Conservation (phyloP, 2,888 invertebrate genomes). For the Andrena trimmerana region DNA sequence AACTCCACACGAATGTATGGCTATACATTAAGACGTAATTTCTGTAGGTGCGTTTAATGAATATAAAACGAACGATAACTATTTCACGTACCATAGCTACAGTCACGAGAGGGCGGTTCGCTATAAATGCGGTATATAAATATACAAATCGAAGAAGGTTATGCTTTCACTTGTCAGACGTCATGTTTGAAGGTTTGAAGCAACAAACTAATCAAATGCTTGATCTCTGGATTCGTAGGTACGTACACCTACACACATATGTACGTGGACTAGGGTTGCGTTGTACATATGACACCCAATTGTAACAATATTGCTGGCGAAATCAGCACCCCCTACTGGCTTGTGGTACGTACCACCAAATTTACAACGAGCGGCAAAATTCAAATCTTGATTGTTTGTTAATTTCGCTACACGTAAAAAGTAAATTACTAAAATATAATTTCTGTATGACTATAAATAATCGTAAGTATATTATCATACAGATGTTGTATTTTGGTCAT, state of each 20-base stretch:
- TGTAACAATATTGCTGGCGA: no score
- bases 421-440: no score
- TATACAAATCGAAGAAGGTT: constrained; percentile 60
- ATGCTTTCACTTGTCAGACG: constrained; percentile 63
- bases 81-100: constrained; percentile 59
- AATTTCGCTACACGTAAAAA: no score
- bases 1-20: not conserved
- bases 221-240: constrained; percentile 8
- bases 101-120: constrained; percentile 9
- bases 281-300: no score
- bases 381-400: no score
- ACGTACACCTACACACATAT: not conserved
- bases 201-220: constrained; percentile 47
- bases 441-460: no score
- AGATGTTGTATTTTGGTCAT: no score
- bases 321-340: no score
- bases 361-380: no score
- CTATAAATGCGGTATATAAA: constrained; percentile 57
- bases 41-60: not conserved
- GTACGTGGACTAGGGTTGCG: not conserved
- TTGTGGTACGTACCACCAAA: no score
- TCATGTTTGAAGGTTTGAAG: constrained; percentile 54
- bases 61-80: constrained; percentile 9
- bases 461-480: no score
- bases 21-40: not conserved